These are phyloP conservation scores for Sphaerophoria taeniata DNA, from an alignment of 2,888 invertebrate genomes.

Conservation along the genomic window DNA sequence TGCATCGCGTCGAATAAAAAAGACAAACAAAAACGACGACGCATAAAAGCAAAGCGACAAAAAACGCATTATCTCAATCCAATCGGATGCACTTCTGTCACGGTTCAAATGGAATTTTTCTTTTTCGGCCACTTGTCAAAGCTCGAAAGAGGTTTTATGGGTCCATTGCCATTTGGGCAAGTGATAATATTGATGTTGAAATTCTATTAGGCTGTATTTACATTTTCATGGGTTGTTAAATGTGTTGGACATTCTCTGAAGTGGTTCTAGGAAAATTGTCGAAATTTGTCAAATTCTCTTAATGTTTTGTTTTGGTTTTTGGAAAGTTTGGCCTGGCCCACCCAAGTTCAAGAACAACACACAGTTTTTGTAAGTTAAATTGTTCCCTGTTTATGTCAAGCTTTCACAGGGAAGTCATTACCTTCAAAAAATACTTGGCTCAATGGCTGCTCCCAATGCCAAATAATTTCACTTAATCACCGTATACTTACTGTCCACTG, in stretches of 20 bases:
- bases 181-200: slow-evolving; percentile 24
- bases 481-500: slow-evolving; percentile 13
- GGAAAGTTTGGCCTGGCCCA: background rate
- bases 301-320: background rate
- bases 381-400: background rate
- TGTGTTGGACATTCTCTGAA: background rate
- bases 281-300: background rate
- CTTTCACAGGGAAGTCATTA: slow-evolving; percentile 22
- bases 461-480: slow-evolving; percentile 19
- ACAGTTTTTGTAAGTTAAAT: background rate
- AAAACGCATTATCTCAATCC: slow-evolving; percentile 60
- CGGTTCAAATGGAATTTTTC: slow-evolving; percentile 51
- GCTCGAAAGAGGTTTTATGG: slow-evolving; percentile 2
- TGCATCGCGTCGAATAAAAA: background rate
- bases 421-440: background rate
- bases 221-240: slow-evolving; percentile 21
- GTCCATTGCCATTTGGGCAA: slow-evolving; percentile 20
- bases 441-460: background rate
- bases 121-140: background rate
- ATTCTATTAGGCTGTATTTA: slow-evolving; percentile 7
- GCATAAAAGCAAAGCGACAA: background rate
- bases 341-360: background rate
- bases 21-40: background rate
- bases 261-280: background rate
- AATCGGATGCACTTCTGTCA: slow-evolving; percentile 71